Evolutionary conservation across 1,140 invertebrate species (phyloP).

Genomic region (Macrocentrus cingulum): DNA sequence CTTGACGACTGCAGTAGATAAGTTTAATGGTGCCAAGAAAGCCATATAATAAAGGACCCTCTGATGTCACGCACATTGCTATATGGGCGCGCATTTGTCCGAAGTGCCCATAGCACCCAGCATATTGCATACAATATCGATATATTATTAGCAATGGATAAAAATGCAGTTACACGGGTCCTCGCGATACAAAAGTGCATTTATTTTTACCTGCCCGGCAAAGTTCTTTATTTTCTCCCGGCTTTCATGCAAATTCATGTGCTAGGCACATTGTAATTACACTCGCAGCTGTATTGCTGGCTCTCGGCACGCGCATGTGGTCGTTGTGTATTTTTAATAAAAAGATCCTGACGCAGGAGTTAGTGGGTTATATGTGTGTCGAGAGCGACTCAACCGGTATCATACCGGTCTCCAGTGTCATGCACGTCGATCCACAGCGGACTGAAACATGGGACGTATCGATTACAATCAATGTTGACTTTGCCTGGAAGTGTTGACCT

Average conservation of each 20-base stretch:
- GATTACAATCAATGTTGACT: slow-evolving; percentile 20
- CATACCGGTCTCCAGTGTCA: slow-evolving; percentile 20
- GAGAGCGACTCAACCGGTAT: not conserved
- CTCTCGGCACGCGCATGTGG: not conserved
- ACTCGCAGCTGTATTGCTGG: slow-evolving; percentile 17
- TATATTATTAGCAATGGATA: no score
- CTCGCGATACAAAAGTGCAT: no score
- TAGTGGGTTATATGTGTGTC: slow-evolving; percentile 4
- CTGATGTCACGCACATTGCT: no score
- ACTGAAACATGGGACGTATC: slow-evolving; percentile 14
- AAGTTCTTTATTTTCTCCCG: no score
- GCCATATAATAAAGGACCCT: no score
- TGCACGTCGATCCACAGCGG: slow-evolving; percentile 10
- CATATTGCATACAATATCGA: no score
- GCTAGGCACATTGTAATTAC: slow-evolving; percentile 25
- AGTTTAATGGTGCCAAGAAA: no score
- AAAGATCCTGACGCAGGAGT: not conserved
- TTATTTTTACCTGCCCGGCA: no score
- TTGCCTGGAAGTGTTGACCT: slow-evolving; percentile 18
- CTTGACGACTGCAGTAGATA: not conserved
- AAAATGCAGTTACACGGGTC: no score
- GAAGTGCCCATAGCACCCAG: no score
- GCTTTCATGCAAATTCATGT: slow-evolving; percentile 48
- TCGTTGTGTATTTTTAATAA: not conserved
- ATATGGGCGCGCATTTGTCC: no score